Conservation (phyloP, 2,797 vertebrate species). For the Stomatorhinus walkeri region DNA sequence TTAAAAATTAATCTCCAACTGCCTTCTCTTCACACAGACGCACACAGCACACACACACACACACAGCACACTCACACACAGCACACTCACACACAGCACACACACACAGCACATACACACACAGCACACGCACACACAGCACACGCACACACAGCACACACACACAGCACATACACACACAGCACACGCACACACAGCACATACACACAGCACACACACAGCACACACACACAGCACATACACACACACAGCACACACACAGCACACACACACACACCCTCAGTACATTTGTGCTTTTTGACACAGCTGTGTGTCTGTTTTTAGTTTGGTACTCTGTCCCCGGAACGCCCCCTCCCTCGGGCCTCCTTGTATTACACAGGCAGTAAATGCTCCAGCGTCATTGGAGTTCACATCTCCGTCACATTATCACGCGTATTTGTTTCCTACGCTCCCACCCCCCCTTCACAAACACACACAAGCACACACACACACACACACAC, state of each 20-base stretch:
- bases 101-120: not conserved
- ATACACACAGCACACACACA: not conserved
- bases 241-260: not conserved
- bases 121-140: not conserved
- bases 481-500: not conserved
- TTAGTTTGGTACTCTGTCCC: constrained; percentile 50
- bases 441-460: not conserved
- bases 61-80: too few species aligned
- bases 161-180: too few species aligned
- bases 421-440: constrained; percentile 3
- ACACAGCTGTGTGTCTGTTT: constrained; percentile 63
- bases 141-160: not conserved
- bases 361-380: constrained; percentile 54
- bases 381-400: constrained; percentile 29
- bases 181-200: not conserved
- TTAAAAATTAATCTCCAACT: not conserved
- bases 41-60: too few species aligned
- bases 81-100: not conserved
- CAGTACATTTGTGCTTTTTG: not conserved
- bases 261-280: not conserved
- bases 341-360: constrained; percentile 35
- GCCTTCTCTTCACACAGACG: not conserved
- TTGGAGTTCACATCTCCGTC: not conserved
- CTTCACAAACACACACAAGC: too few species aligned
- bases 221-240: not conserved